Conservation (phyloP, 2,888 invertebrate genomes). For the Sesamia inferens region DNA sequence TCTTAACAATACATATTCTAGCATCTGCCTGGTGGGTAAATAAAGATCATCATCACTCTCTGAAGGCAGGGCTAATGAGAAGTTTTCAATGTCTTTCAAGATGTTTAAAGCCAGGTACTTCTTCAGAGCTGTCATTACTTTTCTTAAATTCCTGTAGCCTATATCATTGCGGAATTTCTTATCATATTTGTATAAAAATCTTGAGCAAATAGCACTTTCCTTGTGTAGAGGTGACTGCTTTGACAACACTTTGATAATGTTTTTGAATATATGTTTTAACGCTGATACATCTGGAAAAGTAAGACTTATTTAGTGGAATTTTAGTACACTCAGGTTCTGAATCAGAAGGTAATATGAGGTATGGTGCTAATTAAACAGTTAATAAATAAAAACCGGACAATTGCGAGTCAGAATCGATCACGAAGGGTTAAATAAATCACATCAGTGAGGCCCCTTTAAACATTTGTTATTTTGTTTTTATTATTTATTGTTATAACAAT, state of each 20-base stretch:
- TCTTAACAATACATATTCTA: constrained; percentile 89
- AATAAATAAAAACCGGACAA: neutral
- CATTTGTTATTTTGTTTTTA: no score
- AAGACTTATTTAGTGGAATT: neutral
- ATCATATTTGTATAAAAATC: constrained; percentile 90
- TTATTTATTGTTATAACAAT: no score
- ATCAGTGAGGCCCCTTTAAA: no score
- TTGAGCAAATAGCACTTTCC: constrained; percentile 89
- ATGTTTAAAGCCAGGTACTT: constrained; percentile 87
- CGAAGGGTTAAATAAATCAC: no score
- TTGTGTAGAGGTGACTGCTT: constrained; percentile 87
- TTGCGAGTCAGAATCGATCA: no score
- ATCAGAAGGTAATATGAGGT: neutral
- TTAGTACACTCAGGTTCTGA: neutral
- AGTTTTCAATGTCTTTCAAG: constrained; percentile 82
- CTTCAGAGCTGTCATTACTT: constrained; percentile 87
- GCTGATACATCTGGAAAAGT: constrained; percentile 76
- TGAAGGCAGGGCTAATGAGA: constrained; percentile 75
- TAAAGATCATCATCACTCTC: constrained; percentile 72
- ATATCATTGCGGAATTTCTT: constrained; percentile 90
- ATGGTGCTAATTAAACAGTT: no score
- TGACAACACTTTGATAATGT: constrained; percentile 75
- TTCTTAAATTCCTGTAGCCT: constrained; percentile 88
- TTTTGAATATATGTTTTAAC: constrained; percentile 73
- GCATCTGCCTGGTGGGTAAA: constrained; percentile 90